phyloP scores from a whole-genome alignment of 2,113 vertebrate species.

The Crotophaga sulcirostris region DNA sequence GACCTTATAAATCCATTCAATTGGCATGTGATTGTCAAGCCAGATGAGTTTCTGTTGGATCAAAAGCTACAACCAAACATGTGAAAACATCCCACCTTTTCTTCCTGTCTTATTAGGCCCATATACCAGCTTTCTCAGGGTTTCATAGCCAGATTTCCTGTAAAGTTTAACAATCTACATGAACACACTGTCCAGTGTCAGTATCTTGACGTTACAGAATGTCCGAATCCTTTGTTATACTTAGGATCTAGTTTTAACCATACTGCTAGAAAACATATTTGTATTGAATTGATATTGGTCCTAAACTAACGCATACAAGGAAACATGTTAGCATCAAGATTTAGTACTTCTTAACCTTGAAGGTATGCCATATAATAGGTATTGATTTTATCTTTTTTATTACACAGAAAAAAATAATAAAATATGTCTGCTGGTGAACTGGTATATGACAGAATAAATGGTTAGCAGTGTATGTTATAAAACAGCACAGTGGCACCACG shows the following conservation, averaged over 20 bases:
- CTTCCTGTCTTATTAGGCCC: neutral
- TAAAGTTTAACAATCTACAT: neutral
- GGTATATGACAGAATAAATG: constrained; percentile 54
- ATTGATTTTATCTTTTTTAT: constrained; percentile 70
- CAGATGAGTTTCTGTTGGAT: constrained; percentile 42
- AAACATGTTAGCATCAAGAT: constrained; percentile 61
- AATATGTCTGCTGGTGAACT: constrained; percentile 41
- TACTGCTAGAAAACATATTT: constrained; percentile 12
- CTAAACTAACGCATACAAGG: constrained; percentile 46
- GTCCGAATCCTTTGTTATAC: neutral
- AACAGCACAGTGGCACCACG: constrained; percentile 51
- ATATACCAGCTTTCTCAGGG: neutral
- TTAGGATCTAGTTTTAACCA: neutral
- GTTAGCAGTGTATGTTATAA: constrained; percentile 55
- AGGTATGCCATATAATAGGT: constrained; percentile 65
- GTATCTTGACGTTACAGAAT: neutral
- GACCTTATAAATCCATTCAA: constrained; percentile 65
- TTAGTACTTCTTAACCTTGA: constrained; percentile 70
- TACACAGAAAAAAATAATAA: constrained; percentile 62
- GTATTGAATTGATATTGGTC: constrained; percentile 27
- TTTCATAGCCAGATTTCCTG: neutral
- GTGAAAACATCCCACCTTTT: neutral
- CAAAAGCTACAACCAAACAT: neutral
- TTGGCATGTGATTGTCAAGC: constrained; percentile 33
- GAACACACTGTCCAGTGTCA: neutral